Evolutionary conservation across 2,888 invertebrate genomes (phyloP).

Genomic region (Scaptomyza cyrtandrae): DNA sequence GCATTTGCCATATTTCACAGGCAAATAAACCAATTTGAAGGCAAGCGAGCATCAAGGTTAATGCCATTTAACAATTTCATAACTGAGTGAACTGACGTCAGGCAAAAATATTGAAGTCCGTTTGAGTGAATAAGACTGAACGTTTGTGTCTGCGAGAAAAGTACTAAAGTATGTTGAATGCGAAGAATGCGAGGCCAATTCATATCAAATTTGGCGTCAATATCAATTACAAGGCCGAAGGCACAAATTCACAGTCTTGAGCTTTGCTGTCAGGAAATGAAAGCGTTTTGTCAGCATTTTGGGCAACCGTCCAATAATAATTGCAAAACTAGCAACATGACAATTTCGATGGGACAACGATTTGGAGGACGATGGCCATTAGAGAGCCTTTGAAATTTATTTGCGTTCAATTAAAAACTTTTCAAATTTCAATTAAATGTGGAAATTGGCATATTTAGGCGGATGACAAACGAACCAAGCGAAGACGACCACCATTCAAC

Average conservation of each 20-base stretch:
- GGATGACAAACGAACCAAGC: slow-evolving; percentile 62
- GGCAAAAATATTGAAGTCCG: slow-evolving; percentile 7
- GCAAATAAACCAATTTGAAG: slow-evolving; percentile 59
- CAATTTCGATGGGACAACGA: slow-evolving; percentile 31
- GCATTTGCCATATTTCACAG: slow-evolving; percentile 71
- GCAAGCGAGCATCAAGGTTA: slow-evolving; percentile 43
- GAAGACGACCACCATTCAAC: slow-evolving; percentile 6
- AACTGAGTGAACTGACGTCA: slow-evolving; percentile 60
- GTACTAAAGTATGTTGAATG: slow-evolving; percentile 24
- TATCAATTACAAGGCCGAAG: slow-evolving; percentile 69
- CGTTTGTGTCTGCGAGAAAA: not conserved
- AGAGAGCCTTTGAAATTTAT: slow-evolving; percentile 66
- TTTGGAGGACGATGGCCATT: slow-evolving; percentile 31
- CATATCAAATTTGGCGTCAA: slow-evolving; percentile 76
- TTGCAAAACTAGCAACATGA: slow-evolving; percentile 75
- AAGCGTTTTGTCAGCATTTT: slow-evolving; percentile 59
- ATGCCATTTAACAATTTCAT: slow-evolving; percentile 70
- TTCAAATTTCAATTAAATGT: slow-evolving; percentile 81
- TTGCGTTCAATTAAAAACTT: slow-evolving; percentile 81
- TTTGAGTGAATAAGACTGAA: not conserved
- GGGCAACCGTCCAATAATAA: slow-evolving; percentile 45
- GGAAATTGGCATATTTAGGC: slow-evolving; percentile 79
- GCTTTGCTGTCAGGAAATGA: slow-evolving; percentile 65
- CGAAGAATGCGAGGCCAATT: slow-evolving; percentile 58
- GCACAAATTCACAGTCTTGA: slow-evolving; percentile 31